These are phyloP conservation scores for Australoheros facetus DNA, from an alignment of 2,797 vertebrate genomes.

Conservation along the genomic window DNA sequence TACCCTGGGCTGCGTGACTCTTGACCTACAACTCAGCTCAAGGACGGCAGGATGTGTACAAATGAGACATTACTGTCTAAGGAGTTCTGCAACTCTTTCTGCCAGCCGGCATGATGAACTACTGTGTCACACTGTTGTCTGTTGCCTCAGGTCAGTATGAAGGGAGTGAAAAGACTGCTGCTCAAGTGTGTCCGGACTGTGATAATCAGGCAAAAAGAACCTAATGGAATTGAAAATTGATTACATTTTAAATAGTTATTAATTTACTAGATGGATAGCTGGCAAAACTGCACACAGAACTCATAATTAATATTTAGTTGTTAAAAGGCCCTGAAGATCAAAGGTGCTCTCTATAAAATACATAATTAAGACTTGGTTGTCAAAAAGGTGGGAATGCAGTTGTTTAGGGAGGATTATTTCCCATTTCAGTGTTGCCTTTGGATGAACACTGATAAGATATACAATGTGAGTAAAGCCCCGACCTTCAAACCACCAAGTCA, in stretches of 20 bases:
- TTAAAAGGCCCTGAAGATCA: constrained; percentile 1
- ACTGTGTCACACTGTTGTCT: constrained; percentile 49
- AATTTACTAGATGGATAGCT: not conserved
- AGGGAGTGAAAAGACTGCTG: not conserved
- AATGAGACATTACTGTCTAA: constrained; percentile 37
- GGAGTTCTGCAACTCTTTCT: constrained; percentile 27
- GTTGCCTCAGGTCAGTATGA: constrained; percentile 17
- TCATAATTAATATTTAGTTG: not conserved
- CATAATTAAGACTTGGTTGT: not conserved
- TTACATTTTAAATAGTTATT: constrained; percentile 11
- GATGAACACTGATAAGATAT: not conserved
- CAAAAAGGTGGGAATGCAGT: not conserved
- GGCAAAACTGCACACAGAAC: not conserved
- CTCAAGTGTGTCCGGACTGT: not conserved
- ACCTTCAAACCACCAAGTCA: not conserved
- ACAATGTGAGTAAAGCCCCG: not conserved
- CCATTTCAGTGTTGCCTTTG: not conserved
- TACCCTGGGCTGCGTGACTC: not conserved
- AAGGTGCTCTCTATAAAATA: not conserved
- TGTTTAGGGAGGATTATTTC: not conserved
- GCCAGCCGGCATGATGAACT: constrained; percentile 38
- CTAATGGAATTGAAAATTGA: constrained; percentile 6
- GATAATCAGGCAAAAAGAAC: not conserved
- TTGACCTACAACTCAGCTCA: constrained; percentile 39
- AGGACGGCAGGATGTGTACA: constrained; percentile 39